Base-by-base conservation (phyloP, 2,888 invertebrate species). In the Parapristionchus giblindavisi region DNA sequence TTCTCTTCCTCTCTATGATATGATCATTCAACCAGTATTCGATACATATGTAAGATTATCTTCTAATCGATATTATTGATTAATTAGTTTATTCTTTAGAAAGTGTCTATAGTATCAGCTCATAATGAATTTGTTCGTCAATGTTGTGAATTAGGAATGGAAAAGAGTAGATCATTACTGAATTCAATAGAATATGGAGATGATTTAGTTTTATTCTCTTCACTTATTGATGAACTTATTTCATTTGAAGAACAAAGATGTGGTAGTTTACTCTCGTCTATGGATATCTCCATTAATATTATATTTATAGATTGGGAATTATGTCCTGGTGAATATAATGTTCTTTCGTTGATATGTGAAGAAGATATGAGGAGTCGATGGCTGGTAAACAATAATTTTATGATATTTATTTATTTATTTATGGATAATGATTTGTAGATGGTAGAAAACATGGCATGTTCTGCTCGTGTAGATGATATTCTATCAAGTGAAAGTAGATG, bases 391-490 rank as follows among this genome's bases (percentile, higher is more conserved):
- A 27, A 8, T 14, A 56, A 56, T 56, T 56, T 27, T 27, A 58
- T 8, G 21, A 27, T 32, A 17, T 8, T 58, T 58, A 32, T 4
- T 58, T 58, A 32, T 21, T 8, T 27, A 58, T 21, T 58, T 58
- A 43, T 43, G 43, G 43, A 43, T 14, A 8, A 43, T 14, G 43
- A 14, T 43, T 5, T 68, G 21, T 52, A 71, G 70, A 34, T 11
- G 34, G 51, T 61, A 32, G 73, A 73, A 38, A 29, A 60, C 6
- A 43, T 73, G 2, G 60, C 73, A n/a, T 73, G 73, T 8, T 73
- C 61, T 5, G 40, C 73, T n/a, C 24, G 73, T 1, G 61, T 73
- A 14, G 73, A 73, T 38, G 73, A 43, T 36, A 60, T 73, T 36
- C 61, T 73, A n/a, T 29, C 54, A 21, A 60, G 60, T 48, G 61